These are phyloP conservation scores for Adelosebastes latens DNA, from an alignment of 2,797 vertebrate genomes.

Conservation along the genomic window DNA sequence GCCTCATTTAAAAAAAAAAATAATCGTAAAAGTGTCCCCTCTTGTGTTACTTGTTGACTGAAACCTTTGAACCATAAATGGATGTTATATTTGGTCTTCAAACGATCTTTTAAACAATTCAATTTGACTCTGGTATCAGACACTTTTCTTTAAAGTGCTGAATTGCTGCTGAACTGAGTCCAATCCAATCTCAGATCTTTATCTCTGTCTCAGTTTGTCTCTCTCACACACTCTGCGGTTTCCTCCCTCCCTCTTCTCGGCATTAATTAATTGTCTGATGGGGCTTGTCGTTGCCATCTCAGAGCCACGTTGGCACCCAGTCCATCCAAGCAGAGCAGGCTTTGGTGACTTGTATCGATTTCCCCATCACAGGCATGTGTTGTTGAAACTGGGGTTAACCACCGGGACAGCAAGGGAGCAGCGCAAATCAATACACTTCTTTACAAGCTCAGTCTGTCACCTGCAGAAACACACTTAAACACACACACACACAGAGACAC, in stretches of 20 bases:
- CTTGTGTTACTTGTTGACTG: neutral
- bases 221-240: neutral
- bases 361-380: slow-evolving; percentile 29
- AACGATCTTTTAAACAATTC: neutral
- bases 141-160: neutral
- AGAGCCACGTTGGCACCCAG: neutral
- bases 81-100: neutral
- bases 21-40: neutral
- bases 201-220: slow-evolving; percentile 1
- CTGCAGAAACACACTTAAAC: slow-evolving; percentile 6
- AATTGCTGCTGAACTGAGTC: neutral
- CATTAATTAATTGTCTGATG: slow-evolving; percentile 27
- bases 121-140: neutral
- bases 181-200: slow-evolving; percentile 3
- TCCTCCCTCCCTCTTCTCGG: slow-evolving; percentile 17
- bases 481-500: neutral
- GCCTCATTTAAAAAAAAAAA: neutral
- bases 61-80: neutral
- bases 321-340: slow-evolving; percentile 5
- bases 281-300: slow-evolving; percentile 4
- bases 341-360: slow-evolving; percentile 54
- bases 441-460: slow-evolving; percentile 28
- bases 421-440: slow-evolving; percentile 40
- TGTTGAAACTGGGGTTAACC: slow-evolving; percentile 63
- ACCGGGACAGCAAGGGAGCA: slow-evolving; percentile 42